Evolutionary conservation across 64 coral and sea anemone species (phyloP).

Genomic region (Montipora cactus): DNA sequence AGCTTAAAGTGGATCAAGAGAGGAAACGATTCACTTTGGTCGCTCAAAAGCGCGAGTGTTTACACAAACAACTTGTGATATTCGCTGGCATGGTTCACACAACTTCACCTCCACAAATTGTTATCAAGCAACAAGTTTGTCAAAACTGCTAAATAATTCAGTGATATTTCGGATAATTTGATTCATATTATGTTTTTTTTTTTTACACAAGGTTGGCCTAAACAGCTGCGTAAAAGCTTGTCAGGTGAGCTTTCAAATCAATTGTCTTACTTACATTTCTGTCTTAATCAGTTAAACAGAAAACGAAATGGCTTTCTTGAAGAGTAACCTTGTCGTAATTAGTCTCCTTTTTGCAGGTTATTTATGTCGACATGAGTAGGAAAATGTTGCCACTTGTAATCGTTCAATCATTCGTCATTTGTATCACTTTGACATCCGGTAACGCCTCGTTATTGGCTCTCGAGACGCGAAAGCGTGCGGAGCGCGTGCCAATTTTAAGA

Average conservation of each 20-base stretch:
- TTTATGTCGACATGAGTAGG: not conserved
- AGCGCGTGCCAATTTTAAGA: conserved; percentile 31
- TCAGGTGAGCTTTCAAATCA: conserved; percentile 19
- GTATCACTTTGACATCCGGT: not conserved
- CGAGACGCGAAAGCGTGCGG: not conserved
- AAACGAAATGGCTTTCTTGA: not conserved
- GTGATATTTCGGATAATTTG: not conserved
- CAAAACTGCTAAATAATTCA: conserved; percentile 10
- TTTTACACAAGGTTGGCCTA: conserved; percentile 26
- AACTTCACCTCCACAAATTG: not conserved
- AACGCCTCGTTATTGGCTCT: conserved; percentile 8
- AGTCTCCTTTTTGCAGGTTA: not conserved
- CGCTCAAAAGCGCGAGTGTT: no score
- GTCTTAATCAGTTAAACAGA: not conserved
- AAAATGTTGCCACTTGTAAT: not conserved
- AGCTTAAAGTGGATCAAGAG: no score
- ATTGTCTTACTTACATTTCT: not conserved
- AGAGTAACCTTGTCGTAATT: not conserved
- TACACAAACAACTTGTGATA: no score
- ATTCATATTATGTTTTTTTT: not conserved
- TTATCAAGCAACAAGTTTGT: not conserved
- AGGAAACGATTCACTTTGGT: no score
- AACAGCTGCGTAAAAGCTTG: conserved; percentile 62
- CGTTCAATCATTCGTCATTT: not conserved
- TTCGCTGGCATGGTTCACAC: not conserved